Evolutionary conservation across 23 tunicate genomes (phyloP).

Genomic region (Phallusia fumigata): DNA sequence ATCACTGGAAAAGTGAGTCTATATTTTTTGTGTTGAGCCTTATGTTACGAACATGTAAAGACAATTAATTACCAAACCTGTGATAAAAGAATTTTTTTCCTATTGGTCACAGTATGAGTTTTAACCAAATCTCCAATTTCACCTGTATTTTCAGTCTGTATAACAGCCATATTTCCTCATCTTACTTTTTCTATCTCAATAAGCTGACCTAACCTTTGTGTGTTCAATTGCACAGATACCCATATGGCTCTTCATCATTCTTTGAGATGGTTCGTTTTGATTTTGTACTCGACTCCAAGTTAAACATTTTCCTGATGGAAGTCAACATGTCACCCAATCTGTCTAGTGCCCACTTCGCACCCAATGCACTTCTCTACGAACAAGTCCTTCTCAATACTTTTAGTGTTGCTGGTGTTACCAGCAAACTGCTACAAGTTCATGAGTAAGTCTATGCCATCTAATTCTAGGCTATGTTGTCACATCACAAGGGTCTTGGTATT

Average conservation of each 20-base stretch:
- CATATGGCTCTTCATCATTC: conserved; percentile 55
- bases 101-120: too few species aligned
- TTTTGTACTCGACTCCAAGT: conserved; percentile 73
- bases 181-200: too few species aligned
- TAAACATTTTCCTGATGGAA: conserved; percentile 81
- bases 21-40: not conserved
- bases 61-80: too few species aligned
- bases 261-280: conserved; percentile 95
- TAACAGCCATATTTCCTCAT: too few species aligned
- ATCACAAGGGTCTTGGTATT: too few species aligned
- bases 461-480: too few species aligned
- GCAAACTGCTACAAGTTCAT: not conserved
- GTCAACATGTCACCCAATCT: conserved; percentile 98
- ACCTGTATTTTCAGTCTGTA: too few species aligned
- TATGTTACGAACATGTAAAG: too few species aligned
- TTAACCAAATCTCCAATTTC: too few species aligned
- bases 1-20: conserved; percentile 10
- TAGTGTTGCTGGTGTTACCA: conserved; percentile 48
- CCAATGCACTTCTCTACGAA: conserved; percentile 76
- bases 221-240: conserved; percentile 14
- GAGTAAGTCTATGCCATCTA: conserved; percentile 1
- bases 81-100: too few species aligned
- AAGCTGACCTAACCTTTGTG: too few species aligned
- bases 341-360: conserved; percentile 78
- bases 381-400: conserved; percentile 67